A percentile compares a stretch with the other conserved stretches of the same genome.
phyloP scores from a whole-genome alignment of 1,140 invertebrate species.

The Aphaenogaster rudis region DNA sequence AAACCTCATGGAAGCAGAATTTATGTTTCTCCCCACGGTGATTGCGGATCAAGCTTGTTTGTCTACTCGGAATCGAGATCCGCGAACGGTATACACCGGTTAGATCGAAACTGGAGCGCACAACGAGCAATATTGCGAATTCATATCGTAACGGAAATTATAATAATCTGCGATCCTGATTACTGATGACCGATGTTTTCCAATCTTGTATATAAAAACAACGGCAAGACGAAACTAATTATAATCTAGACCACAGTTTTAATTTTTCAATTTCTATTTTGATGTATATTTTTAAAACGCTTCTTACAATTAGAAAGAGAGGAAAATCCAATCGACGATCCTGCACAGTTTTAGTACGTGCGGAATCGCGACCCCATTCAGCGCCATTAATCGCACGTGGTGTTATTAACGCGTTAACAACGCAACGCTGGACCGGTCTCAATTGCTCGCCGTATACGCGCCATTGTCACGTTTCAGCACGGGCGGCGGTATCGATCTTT shows the following conservation, averaged over 20 bases:
- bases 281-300: not conserved
- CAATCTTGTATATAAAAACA: not conserved
- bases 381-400: constrained; percentile 56
- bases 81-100: constrained; percentile 58
- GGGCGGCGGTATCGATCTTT: constrained; percentile 40
- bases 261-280: not conserved
- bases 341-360: not conserved
- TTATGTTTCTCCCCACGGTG: constrained; percentile 66
- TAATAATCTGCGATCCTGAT: constrained; percentile 25
- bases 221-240: not conserved
- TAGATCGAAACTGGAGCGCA: constrained; percentile 56
- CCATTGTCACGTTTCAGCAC: constrained; percentile 65
- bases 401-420: constrained; percentile 68
- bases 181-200: not conserved
- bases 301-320: not conserved
- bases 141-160: constrained; percentile 48
- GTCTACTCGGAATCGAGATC: constrained; percentile 69
- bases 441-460: constrained; percentile 17
- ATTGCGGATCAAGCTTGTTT: constrained; percentile 68
- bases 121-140: constrained; percentile 30
- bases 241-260: not conserved
- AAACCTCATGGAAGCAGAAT: constrained; percentile 72
- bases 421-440: constrained; percentile 53
- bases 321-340: not conserved
- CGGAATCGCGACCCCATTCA: constrained; percentile 50